Evolutionary conservation across 2,888 invertebrate species (phyloP).

Genomic region (Strigamia maritima): DNA sequence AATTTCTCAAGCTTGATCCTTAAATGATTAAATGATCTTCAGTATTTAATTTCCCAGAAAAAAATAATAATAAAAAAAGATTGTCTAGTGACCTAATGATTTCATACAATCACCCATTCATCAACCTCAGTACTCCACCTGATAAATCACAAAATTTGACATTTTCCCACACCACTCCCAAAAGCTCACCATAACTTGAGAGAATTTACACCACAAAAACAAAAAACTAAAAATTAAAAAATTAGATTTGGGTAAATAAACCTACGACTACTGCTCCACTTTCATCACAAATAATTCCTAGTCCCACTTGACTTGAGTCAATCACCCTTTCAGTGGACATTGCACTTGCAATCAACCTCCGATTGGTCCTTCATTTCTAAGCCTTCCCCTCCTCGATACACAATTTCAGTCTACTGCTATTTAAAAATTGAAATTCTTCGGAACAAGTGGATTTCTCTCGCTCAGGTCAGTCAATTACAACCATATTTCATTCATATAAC

Average conservation of each 20-base stretch:
- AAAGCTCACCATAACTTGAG: neutral
- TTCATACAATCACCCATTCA: too few species aligned
- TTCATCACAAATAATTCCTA: neutral
- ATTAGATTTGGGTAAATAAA: neutral
- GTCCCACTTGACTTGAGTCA: neutral
- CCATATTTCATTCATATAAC: too few species aligned
- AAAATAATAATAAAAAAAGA: too few species aligned
- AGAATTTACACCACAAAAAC: neutral
- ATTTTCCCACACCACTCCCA: neutral
- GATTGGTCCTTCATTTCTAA: neutral
- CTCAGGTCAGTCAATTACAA: too few species aligned
- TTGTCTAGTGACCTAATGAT: too few species aligned
- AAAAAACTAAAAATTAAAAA: neutral
- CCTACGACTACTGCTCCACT: conserved; percentile 9
- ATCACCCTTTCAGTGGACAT: neutral
- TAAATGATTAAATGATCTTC: neutral
- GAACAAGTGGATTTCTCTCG: too few species aligned
- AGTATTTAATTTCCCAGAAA: too few species aligned
- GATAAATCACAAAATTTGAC: neutral
- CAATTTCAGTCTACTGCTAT: neutral
- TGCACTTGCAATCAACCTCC: neutral
- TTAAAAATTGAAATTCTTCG: neutral
- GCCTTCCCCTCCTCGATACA: neutral
- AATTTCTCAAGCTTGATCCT: neutral
- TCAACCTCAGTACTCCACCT: too few species aligned